Evolutionary conservation across 1,140 invertebrate genomes (phyloP).

Genomic region (Cephus cinctus): DNA sequence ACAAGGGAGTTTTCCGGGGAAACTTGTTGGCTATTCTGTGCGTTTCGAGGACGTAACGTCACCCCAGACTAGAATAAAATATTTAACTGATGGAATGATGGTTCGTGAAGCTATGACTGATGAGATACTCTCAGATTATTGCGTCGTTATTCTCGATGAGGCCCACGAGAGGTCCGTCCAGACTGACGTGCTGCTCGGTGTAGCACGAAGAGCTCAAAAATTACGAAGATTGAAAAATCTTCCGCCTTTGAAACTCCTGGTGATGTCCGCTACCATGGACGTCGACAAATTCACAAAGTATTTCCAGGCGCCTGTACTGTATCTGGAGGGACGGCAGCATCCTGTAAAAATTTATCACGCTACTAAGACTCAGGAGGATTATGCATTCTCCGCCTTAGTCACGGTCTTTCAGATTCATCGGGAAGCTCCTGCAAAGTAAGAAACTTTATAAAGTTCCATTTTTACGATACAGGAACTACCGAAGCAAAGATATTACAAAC

Average conservation of each 20-base stretch:
- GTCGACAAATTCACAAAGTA: conserved; percentile 90
- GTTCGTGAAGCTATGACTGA: conserved; percentile 83
- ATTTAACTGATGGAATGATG: conserved; percentile 94
- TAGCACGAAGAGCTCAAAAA: conserved; percentile 78
- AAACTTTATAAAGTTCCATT: too few species aligned
- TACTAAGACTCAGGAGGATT: conserved; percentile 78
- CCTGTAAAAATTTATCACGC: conserved; percentile 81
- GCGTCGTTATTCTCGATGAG: conserved; percentile 91
- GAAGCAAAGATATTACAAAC: too few species aligned
- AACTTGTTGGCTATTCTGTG: conserved; percentile 85
- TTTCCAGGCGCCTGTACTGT: conserved; percentile 84
- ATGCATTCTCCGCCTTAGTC: conserved; percentile 76
- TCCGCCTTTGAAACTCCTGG: conserved; percentile 71
- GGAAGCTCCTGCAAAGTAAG: conserved; percentile 76
- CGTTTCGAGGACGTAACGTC: conserved; percentile 88
- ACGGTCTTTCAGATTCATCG: conserved; percentile 92
- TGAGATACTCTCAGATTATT: conserved; percentile 72
- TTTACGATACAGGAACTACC: too few species aligned
- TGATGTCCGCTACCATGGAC: conserved; percentile 97
- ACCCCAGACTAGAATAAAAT: conserved; percentile 78
- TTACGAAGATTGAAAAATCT: conserved; percentile 63
- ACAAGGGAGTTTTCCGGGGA: conserved; percentile 64
- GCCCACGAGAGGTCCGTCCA: conserved; percentile 96
- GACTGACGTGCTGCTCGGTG: conserved; percentile 89
- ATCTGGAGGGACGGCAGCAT: conserved; percentile 86